Conservation (phyloP, 2,888 invertebrate species). For the Rhagium mordax region DNA sequence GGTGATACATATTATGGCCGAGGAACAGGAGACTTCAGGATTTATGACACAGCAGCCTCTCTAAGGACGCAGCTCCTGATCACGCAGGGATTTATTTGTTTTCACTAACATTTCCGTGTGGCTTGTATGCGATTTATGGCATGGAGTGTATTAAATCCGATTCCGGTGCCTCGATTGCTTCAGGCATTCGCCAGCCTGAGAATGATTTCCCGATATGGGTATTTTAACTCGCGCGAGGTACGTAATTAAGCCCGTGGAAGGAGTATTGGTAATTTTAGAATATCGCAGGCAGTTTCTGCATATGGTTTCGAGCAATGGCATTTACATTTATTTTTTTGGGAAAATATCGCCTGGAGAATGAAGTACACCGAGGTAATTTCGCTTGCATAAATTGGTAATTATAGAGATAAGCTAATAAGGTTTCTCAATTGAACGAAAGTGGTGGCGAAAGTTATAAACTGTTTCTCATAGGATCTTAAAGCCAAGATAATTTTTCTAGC, state of each 20-base stretch:
- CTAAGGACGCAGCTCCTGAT: conserved; percentile 51
- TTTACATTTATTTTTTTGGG: no score
- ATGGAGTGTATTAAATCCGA: conserved; percentile 36
- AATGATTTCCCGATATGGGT: conserved; percentile 29
- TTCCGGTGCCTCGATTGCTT: conserved; percentile 3
- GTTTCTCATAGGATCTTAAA: no score
- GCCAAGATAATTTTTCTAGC: no score
- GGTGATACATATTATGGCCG: conserved; percentile 40
- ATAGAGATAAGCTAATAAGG: no score
- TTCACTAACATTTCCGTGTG: conserved; percentile 55
- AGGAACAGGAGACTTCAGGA: conserved; percentile 45
- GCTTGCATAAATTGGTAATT: no score
- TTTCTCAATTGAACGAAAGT: no score
- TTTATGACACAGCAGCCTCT: conserved; percentile 55
- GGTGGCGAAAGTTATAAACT: no score
- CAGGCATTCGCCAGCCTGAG: neutral
- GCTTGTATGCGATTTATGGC: conserved; percentile 51
- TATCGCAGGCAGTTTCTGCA: no score
- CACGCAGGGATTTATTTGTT: conserved; percentile 58
- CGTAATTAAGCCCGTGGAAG: neutral
- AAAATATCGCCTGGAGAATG: no score
- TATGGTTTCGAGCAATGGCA: no score
- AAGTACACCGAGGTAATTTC: no score
- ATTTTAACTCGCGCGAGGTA: neutral
- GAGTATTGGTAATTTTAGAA: neutral